Evolutionary conservation across 2,113 vertebrate genomes (phyloP).

Genomic region (Chionodraco myersi): DNA sequence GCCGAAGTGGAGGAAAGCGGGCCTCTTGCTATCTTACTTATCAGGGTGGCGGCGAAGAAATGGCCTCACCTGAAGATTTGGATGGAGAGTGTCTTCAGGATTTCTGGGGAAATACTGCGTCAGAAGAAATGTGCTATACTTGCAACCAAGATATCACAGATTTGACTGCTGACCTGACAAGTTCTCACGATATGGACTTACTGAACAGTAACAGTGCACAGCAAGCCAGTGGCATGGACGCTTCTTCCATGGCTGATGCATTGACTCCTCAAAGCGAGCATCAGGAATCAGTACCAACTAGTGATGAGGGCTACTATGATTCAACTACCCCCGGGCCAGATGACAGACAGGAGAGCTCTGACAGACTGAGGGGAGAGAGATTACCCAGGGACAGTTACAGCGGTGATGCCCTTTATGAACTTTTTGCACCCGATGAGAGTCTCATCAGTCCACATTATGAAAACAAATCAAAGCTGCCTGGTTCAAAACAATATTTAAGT

Average conservation of each 20-base stretch:
- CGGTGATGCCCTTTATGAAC: constrained; percentile 96
- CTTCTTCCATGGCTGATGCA: constrained; percentile 74
- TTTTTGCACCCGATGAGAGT: constrained; percentile 90
- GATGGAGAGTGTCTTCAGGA: constrained; percentile 88
- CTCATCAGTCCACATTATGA: constrained; percentile 88
- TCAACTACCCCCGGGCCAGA: constrained; percentile 94
- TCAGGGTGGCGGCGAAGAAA: constrained; percentile 97
- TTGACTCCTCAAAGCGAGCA: constrained; percentile 95
- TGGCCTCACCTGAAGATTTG: constrained; percentile 92
- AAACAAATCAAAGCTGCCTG: constrained; percentile 82
- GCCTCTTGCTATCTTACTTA: constrained; percentile 95
- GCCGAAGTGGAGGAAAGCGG: constrained; percentile 89
- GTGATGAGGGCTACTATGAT: constrained; percentile 97
- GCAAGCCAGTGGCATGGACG: constrained; percentile 70
- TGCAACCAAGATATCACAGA: constrained; percentile 69
- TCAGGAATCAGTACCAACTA: constrained; percentile 95
- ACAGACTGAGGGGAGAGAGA: constrained; percentile 84
- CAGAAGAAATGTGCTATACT: constrained; percentile 81
- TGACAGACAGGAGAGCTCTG: constrained; percentile 86
- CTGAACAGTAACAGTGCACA: constrained; percentile 72
- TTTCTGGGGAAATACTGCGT: constrained; percentile 81
- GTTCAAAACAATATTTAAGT: constrained; percentile 83
- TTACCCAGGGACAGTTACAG: constrained; percentile 97
- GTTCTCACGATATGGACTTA: constrained; percentile 73
- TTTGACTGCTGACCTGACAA: constrained; percentile 58